Evolutionary conservation across 1,140 invertebrate species (phyloP), one percentile per base, ranked within the genome.

Genomic region (Drosophila rhopaloa): DNA sequence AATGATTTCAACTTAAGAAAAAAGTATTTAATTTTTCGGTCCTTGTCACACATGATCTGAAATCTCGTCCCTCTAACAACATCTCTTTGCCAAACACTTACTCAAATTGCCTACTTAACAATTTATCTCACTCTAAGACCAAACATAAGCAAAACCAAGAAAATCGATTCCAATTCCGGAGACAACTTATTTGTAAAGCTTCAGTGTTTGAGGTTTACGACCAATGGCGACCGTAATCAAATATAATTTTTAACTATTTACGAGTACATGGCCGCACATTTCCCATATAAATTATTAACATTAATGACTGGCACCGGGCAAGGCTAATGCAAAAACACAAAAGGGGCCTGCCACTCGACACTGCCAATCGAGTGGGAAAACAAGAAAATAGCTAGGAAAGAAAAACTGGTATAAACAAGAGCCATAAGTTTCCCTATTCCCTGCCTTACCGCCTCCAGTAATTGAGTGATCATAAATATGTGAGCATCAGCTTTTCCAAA

Each of bases 181-280:
- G 53, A 10, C 46, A 51, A 65, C 70, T 70, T 9, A 38, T 61
- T 32, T 44, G n/a, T 43, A 41, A 54, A 70, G 43, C 13, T 29
- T 32, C 14, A 19, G 37, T 7, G 29, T n/a, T 14, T 44, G 8
- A 40, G 59, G 51, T 62, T 65, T 60, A 53, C 58, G 46, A 57
- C 61, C 61, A 46, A 59, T 50, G 56, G 40, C 47, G 55, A 40
- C 55, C 44, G 59, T 86, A 86, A 86, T 86, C 75, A 86, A 86
- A 86, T 86, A 86, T 86, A 86, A 81, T 86, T 86, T 86, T 86
- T 86, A 81, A 86, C 82, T 85, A 86, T 86, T 86, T 86, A 81
- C 75, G 82, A 85, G 78, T 55, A 78, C 82, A 86, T 81, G 68
- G 58, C 53, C 65, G 50, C 59, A 67, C 81, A 77, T 84, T 84